Conservation (phyloP, 1,140 invertebrate genomes). For the Daktulosphaira vitifoliae region DNA sequence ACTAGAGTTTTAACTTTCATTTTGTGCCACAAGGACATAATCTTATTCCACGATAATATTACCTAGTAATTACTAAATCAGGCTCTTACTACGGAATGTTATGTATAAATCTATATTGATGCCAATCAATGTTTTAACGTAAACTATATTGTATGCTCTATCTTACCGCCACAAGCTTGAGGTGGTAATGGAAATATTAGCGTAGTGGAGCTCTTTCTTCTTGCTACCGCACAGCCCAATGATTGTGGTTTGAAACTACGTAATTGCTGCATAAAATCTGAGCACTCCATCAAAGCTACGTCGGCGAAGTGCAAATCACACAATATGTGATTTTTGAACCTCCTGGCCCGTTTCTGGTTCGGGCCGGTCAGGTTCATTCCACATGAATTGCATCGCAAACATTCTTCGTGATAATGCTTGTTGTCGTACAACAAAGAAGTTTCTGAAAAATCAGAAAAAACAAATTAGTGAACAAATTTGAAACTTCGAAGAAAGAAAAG, state of each 20-base stretch:
- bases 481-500: no score
- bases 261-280: conserved; percentile 92
- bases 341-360: conserved; percentile 69
- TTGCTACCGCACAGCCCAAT: conserved; percentile 82
- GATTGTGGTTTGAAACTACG: conserved; percentile 91
- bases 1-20: no score
- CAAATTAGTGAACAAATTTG: no score
- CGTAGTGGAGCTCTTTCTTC: conserved; percentile 85
- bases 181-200: conserved; percentile 87
- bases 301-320: conserved; percentile 86
- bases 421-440: conserved; percentile 83
- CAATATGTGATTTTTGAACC: conserved; percentile 75
- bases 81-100: no score
- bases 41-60: no score
- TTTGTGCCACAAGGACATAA: no score
- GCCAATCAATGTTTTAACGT: no score
- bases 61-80: no score
- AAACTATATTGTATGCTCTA: no score
- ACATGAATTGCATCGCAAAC: conserved; percentile 87
- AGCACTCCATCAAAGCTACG: conserved; percentile 90
- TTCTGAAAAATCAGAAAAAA: conserved; percentile 49
- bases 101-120: no score
- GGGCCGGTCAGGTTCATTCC: conserved; percentile 83
- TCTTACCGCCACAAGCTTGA: conserved; percentile 83
- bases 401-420: conserved; percentile 93